Evolutionary conservation across 2,797 vertebrate species (phyloP), one percentile per base, ranked within the genome.

Genomic region (Etheostoma perlongum): DNA sequence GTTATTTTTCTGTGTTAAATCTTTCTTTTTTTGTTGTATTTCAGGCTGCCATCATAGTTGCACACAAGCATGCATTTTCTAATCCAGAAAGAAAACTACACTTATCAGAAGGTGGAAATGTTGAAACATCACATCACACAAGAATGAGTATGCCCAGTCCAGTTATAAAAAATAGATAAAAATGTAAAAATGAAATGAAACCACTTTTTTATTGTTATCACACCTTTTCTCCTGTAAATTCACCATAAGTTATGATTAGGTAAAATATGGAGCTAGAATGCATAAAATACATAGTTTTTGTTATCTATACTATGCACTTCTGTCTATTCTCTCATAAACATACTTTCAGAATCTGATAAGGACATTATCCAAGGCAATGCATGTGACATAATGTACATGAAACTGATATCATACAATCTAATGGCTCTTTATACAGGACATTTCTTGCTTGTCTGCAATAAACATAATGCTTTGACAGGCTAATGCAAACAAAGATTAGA

Each of bases 401-500:
- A 83, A 84, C 13, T 19, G 76, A 86, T 85, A 91, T 67, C 36
- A 67, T 81, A 71, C 78, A 64, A 66, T 70, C 23, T 59, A 72
- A 85, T 79, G 82, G 69, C 52, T 66, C 54, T 74, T 27, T 40
- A 44, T 12, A 49, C 49, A 63, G 52, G 49, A 72, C 72, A 61
- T 30, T 1, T 5, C 5, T 30, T 65, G 46, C 62, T 52, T 61
- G 42, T 76, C 61, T 83, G 74, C 40, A 42, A 47, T 79, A 40
- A 72, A 79, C 76, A 80, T 63, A 79, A 81, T 74, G 33, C 75
- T 48, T 5, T 74, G 69, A 69, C 72, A 72, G 74, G 68, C 77
- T 77, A 82, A 86, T 83, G 85, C 89, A 84, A 83, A 86, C 73
- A 85, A 88, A 89, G 88, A 93, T 89, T 87, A 89, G 76, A 88